Conservation (phyloP, 2,797 vertebrate species). For the Hafferia zeledoni region DNA sequence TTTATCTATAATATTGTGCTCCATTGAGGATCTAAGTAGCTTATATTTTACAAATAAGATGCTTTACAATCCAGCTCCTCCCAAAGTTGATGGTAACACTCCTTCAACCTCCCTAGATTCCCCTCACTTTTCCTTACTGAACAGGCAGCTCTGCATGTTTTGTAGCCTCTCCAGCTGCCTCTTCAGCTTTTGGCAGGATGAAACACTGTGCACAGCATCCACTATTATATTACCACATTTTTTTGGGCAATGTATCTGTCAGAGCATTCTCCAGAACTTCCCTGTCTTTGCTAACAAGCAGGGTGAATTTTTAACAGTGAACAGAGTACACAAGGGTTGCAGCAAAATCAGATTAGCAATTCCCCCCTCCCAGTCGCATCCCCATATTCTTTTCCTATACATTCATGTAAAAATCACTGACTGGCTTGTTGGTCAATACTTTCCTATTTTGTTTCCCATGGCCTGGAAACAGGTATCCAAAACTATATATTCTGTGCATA, state of each 20-base stretch:
- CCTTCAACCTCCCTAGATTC: not conserved
- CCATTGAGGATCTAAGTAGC: not conserved
- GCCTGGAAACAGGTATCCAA: not conserved
- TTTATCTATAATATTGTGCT: not conserved
- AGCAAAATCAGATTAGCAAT: not conserved
- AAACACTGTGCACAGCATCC: not conserved
- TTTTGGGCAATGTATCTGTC: not conserved
- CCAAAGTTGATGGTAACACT: not conserved
- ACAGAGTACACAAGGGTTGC: not conserved
- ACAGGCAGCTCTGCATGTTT: not conserved
- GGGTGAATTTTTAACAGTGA: not conserved
- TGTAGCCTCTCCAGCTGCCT: not conserved
- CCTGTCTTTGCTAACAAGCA: not conserved
- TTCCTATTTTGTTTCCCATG: not conserved
- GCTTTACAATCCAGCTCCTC: not conserved
- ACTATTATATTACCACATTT: not conserved
- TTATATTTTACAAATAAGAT: not conserved
- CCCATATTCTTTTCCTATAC: not conserved
- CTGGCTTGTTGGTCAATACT: not conserved
- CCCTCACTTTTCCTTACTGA: not conserved
- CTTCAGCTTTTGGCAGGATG: not conserved
- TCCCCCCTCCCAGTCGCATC: not conserved
- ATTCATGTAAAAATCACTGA: slow-evolving; percentile 11
- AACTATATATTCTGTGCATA: not conserved
- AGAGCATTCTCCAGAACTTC: not conserved